Conservation (phyloP, 1,140 invertebrate genomes). For the Drosophila nannoptera region DNA sequence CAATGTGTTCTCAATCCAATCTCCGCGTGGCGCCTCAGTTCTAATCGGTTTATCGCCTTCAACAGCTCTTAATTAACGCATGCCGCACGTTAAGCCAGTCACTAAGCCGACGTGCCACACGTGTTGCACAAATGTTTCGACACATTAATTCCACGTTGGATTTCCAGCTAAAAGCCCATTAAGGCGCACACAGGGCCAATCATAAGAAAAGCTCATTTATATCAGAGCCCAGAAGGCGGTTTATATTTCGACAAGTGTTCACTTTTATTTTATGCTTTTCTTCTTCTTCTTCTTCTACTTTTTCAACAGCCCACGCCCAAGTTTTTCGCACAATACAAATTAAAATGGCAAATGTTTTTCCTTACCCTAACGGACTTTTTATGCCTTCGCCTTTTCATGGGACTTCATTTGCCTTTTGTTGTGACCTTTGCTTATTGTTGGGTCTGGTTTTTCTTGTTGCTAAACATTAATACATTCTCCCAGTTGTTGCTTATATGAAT, state of each 20-base stretch:
- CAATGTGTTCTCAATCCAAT: background rate
- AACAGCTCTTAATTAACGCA: conserved; percentile 30
- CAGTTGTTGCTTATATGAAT: background rate
- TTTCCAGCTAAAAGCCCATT: conserved; percentile 51
- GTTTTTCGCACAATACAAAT: conserved; percentile 40
- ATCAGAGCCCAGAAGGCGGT: conserved; percentile 24
- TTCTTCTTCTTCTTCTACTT: background rate
- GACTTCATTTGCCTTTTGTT: conserved; percentile 39
- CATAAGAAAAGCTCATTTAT: conserved; percentile 37
- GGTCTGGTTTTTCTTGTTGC: conserved; percentile 4
- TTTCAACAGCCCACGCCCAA: background rate
- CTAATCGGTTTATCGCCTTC: conserved; percentile 23
- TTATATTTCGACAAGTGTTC: conserved; percentile 36
- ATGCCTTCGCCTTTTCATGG: conserved; percentile 5
- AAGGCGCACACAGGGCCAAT: conserved; percentile 51
- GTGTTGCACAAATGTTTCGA: conserved; percentile 37
- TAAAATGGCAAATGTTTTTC: conserved; percentile 43
- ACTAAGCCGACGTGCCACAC: conserved; percentile 41
- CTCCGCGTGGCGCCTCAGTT: background rate
- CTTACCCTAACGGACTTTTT: background rate
- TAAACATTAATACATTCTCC: background rate
- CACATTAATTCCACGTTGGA: conserved; percentile 58
- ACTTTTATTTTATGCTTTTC: background rate
- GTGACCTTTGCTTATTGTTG: conserved; percentile 33
- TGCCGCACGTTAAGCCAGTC: conserved; percentile 44